A percentile compares a stretch with the other conserved stretches of the same genome.
Evolutionary conservation across 37 sponge, comb jelly and placozoan species (phyloP).

Genomic region (Spongilla lacustris): DNA sequence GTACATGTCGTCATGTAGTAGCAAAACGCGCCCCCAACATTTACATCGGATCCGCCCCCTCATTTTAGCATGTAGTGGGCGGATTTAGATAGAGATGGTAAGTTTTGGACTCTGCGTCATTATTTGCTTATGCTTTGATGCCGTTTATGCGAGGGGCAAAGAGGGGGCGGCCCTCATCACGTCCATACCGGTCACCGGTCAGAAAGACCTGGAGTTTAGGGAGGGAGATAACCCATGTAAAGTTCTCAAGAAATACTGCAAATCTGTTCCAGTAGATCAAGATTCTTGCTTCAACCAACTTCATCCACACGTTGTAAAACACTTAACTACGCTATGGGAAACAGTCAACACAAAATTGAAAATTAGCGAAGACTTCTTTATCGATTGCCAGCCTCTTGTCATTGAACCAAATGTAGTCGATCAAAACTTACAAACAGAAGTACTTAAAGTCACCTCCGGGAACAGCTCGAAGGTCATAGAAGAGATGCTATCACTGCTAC

Average conservation of each 20-base stretch:
- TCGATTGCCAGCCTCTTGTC: conserved; percentile 70
- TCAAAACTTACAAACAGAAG: background rate
- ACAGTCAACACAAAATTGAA: conserved; percentile 41
- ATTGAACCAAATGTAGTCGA: background rate
- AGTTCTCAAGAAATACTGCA: conserved; percentile 79
- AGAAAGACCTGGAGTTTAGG: conserved; percentile 53
- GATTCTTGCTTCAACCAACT: conserved; percentile 74
- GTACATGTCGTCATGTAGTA: no score
- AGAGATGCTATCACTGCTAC: conserved; percentile 57
- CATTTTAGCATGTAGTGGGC: no score
- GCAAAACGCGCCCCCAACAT: no score
- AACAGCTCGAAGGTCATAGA: conserved; percentile 61
- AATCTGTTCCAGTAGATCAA: conserved; percentile 22
- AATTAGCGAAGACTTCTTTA: conserved; percentile 68
- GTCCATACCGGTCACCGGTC: conserved; percentile 50
- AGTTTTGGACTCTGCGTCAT: no score
- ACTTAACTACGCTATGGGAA: conserved; percentile 68
- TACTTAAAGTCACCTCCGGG: background rate
- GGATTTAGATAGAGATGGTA: no score
- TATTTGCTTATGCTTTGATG: no score
- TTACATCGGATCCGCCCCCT: no score
- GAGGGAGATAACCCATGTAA: conserved; percentile 81
- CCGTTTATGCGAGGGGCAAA: no score
- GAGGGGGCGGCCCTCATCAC: no score
- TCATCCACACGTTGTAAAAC: conserved; percentile 53